These are phyloP conservation scores for Lontra canadensis DNA, from an alignment of 2,113 vertebrate genomes.

Conservation along the genomic window DNA sequence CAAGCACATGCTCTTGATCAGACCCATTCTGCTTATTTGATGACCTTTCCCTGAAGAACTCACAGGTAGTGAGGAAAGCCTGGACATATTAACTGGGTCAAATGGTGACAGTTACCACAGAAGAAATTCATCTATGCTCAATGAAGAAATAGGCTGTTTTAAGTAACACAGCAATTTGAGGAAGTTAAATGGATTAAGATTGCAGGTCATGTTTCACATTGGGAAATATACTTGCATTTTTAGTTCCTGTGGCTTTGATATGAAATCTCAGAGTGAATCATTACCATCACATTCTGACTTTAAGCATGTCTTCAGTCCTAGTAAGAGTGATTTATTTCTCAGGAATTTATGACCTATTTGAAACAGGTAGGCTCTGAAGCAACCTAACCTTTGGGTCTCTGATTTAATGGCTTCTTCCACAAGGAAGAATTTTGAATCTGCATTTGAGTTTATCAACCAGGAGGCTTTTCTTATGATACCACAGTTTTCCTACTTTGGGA, in stretches of 20 bases:
- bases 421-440: neutral
- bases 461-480: neutral
- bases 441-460: neutral
- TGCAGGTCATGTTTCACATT: neutral
- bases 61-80: neutral
- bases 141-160: constrained; percentile 47
- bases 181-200: constrained; percentile 67
- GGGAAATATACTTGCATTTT: constrained; percentile 58
- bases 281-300: neutral
- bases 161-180: constrained; percentile 52
- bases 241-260: constrained; percentile 68
- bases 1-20: neutral
- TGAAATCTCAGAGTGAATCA: constrained; percentile 73
- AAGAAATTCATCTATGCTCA: constrained; percentile 14
- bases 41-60: neutral
- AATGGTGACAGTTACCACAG: neutral
- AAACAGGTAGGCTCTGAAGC: neutral
- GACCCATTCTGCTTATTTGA: neutral
- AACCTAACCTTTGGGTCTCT: neutral
- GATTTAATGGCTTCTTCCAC: neutral
- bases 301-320: neutral
- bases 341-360: neutral
- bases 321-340: neutral
- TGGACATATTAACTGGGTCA: neutral
- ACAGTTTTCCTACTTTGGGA: neutral